phyloP scores from a whole-genome alignment of 2,888 invertebrate species.

The Linyphia triangularis region DNA sequence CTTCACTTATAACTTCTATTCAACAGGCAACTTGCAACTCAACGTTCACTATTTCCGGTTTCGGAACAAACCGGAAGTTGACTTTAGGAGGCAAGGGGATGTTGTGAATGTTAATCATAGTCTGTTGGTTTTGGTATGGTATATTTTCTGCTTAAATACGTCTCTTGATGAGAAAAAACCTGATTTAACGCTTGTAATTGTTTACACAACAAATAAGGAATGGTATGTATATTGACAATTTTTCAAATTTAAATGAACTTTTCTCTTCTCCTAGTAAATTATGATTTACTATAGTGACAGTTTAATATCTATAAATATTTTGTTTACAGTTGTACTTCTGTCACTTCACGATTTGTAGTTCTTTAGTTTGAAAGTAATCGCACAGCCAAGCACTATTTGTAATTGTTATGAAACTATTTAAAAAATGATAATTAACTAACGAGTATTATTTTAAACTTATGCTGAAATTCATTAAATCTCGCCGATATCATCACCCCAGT shows the following conservation, averaged over 20 bases:
- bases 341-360: background rate
- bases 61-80: slow-evolving; percentile 46
- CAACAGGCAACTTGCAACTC: background rate
- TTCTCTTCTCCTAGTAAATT: background rate
- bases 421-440: no score
- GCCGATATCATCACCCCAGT: no score
- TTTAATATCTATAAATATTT: background rate
- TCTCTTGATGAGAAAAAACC: background rate
- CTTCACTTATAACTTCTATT: background rate
- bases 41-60: slow-evolving; percentile 41
- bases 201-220: background rate
- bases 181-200: background rate
- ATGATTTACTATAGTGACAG: no score
- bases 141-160: background rate
- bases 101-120: no score
- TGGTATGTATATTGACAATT: background rate
- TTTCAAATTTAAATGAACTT: background rate
- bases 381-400: no score
- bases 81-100: slow-evolving; percentile 30
- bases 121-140: background rate
- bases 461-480: no score
- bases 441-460: no score
- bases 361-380: background rate
- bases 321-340: background rate
- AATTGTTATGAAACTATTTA: no score